These are phyloP conservation scores for Motacilla alba DNA, from an alignment of 2,113 vertebrate genomes.

Conservation along the genomic window DNA sequence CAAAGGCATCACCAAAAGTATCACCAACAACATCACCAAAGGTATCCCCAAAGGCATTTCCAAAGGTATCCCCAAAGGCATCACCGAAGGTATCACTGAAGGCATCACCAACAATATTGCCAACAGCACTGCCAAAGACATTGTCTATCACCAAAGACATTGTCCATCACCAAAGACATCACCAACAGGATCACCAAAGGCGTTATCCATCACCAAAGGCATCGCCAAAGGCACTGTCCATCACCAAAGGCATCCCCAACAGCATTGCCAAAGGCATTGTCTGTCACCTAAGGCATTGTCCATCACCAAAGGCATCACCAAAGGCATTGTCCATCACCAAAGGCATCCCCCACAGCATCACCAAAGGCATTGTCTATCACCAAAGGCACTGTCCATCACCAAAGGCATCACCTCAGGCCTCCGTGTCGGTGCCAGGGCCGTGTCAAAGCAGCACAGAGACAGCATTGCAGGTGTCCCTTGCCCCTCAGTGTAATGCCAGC, in stretches of 20 bases:
- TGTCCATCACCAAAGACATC: too few relatives aligned
- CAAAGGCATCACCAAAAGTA: neutral
- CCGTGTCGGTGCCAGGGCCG: fast-evolving
- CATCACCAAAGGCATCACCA: neutral
- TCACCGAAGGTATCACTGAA: fast-evolving
- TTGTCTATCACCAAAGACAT: too few relatives aligned
- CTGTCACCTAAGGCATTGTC: neutral
- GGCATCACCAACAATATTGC: too few relatives aligned
- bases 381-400: neutral
- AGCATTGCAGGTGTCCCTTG: fast-evolving
- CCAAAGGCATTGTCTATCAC: fast-evolving
- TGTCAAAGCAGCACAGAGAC: fast-evolving
- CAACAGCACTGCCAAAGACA: too few relatives aligned
- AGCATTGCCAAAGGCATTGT: fast-evolving
- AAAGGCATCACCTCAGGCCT: neutral
- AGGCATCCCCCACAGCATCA: too few relatives aligned
- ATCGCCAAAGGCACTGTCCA: too few relatives aligned
- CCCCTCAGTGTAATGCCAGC: fast-evolving
- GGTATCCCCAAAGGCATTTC: neutral
- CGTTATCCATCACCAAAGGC: fast-evolving
- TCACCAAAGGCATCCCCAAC: too few relatives aligned
- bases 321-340: neutral
- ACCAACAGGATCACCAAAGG: neutral
- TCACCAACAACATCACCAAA: too few relatives aligned
- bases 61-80: too few relatives aligned